Percentiles rank a stretch among this genome's conserved stretches.
phyloP scores from a whole-genome alignment of 1,140 invertebrate genomes.

The Potamilus streckersoni region DNA sequence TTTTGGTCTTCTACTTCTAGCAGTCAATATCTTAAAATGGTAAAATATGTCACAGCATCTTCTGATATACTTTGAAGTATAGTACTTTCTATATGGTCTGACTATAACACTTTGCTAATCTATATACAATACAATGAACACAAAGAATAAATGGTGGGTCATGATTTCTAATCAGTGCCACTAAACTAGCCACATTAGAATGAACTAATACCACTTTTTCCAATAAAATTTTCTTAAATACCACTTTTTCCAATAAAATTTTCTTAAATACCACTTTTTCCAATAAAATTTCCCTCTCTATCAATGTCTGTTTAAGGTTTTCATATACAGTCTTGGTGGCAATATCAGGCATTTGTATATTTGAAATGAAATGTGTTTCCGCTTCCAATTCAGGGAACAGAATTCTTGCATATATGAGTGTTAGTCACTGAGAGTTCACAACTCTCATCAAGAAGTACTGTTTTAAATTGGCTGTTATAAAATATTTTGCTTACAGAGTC shows the following conservation, averaged over 20 bases:
- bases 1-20: too few species aligned
- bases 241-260: neutral
- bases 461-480: neutral
- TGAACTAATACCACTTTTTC: neutral
- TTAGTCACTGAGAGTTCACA: constrained; percentile 7
- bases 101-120: too few species aligned
- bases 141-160: constrained; percentile 7
- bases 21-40: too few species aligned
- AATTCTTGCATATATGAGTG: neutral
- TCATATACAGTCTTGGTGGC: neutral
- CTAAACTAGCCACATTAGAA: neutral
- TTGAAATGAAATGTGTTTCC: constrained; percentile 6
- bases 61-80: too few species aligned
- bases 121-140: neutral
- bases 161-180: neutral
- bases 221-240: neutral
- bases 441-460: constrained; percentile 10
- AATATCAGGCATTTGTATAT: neutral
- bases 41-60: too few species aligned
- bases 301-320: neutral
- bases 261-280: neutral
- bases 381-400: neutral
- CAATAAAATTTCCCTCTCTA: neutral
- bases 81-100: too few species aligned
- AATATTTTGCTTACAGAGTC: neutral